Evolutionary conservation across 2,797 vertebrate genomes (phyloP), one percentile per base, ranked within the genome.

Genomic region (Periparus ater): DNA sequence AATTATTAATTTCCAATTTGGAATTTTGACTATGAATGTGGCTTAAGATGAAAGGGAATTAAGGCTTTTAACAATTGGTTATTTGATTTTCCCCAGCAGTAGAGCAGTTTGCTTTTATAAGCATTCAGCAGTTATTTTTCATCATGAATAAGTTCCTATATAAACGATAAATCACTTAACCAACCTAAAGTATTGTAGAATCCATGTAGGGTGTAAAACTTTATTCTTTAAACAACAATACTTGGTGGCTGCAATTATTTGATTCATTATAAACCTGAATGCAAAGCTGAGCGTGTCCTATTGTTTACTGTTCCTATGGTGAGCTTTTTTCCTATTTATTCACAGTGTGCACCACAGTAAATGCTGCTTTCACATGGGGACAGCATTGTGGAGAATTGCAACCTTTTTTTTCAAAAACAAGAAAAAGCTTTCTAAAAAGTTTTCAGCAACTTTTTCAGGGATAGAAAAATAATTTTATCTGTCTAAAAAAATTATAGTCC

Each of bases 11-110:
- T 91, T 85, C 36, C 51, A 91, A 47, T 58, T 85, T 88, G 74
- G 53, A 92, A 68, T 75, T 82, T 73, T 80, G 44, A 63, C 63
- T 88, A 61, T 71, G 74, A 74, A 60, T 36, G 80, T 87, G 82
- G 68, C 44, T 63, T 76, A 63, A 67, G 87, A 89, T 93, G 82
- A 97, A 97, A 97, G 87, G 61, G 67, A 72, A 57, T 80, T 71
- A 27, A 76, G 51, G 50, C 55, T 72, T 97, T 96, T 91, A 93
- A 95, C 91, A 94, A 96, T 67, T 75, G 44, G 17, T 75, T 91
- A 14, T 93, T 96, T 91, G 72, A 88, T 97, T 96, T 95, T 76
- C 84, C 72, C 68, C 29, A 92, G 94, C 78, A 95, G 90, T 36
- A 65, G 16, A 85, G 73, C 57, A 42, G 22, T 80, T 94, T 91